These are phyloP conservation scores for Nephila pilipes DNA, from an alignment of 1,140 invertebrate genomes.

Conservation along the genomic window DNA sequence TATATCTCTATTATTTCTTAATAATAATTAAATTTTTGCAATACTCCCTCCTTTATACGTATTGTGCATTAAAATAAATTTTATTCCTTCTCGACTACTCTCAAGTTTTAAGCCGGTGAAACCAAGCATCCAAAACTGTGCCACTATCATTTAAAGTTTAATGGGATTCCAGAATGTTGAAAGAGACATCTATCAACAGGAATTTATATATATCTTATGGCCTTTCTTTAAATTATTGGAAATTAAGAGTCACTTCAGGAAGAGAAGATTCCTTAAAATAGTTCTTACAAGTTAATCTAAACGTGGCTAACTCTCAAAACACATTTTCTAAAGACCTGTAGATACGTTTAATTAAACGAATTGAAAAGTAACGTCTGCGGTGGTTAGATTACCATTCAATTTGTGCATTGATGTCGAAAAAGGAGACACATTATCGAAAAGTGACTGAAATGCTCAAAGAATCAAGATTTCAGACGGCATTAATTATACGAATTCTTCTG, in stretches of 20 bases:
- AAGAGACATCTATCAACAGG: background rate
- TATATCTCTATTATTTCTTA: too few species aligned
- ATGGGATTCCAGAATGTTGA: too few species aligned
- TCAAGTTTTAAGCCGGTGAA: too few species aligned
- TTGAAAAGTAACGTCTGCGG: background rate
- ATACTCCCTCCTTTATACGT: too few species aligned
- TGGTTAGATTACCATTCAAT: background rate
- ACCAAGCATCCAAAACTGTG: too few species aligned
- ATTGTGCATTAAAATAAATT: too few species aligned
- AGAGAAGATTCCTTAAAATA: background rate
- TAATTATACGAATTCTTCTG: too few species aligned
- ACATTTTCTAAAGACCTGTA: background rate
- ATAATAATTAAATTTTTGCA: too few species aligned
- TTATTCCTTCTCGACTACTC: too few species aligned
- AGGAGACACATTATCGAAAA: background rate
- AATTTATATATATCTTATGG: background rate
- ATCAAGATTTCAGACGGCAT: too few species aligned
- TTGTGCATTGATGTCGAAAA: background rate
- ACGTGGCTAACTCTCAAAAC: background rate
- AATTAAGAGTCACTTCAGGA: background rate
- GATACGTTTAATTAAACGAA: background rate
- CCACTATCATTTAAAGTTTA: too few species aligned
- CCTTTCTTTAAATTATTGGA: background rate
- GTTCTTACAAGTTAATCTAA: background rate
- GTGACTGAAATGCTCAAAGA: background rate